Conservation (phyloP, 1,140 invertebrate genomes). For the Lordiphosa mommai region DNA sequence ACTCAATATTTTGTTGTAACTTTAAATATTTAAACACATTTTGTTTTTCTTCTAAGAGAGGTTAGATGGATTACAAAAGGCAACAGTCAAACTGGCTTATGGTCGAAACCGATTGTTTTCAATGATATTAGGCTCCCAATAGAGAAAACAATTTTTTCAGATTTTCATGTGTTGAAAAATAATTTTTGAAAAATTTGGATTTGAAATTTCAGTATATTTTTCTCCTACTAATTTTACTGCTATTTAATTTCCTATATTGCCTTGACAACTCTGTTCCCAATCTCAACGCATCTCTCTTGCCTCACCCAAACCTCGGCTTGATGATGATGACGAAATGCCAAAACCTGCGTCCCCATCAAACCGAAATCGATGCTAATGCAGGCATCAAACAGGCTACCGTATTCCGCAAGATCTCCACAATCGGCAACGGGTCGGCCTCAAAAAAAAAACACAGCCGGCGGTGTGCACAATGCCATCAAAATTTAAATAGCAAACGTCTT, state of each 20-base stretch:
- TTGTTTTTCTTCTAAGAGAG: no score
- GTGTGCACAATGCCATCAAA: conserved; percentile 71
- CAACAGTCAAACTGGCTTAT: no score
- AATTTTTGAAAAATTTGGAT: no score
- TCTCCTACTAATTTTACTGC: no score
- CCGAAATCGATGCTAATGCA: conserved; percentile 64
- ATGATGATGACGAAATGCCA: conserved; percentile 61
- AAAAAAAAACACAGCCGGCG: conserved; percentile 18
- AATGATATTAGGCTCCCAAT: no score
- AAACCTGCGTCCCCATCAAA: conserved; percentile 40
- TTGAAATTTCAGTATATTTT: no score
- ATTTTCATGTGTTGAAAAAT: no score
- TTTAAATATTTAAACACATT: no score
- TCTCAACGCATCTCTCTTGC: background rate
- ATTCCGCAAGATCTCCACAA: conserved; percentile 43
- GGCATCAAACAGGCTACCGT: conserved; percentile 50
- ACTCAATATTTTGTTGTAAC: no score
- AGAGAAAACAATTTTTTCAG: no score
- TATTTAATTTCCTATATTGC: background rate
- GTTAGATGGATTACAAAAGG: no score
- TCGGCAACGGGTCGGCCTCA: conserved; percentile 25
- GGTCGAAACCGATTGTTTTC: no score
- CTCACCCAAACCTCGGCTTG: background rate
- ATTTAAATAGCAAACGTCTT: conserved; percentile 64
- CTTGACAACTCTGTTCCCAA: conserved; percentile 1